Base-by-base conservation (phyloP, 2,888 invertebrate genomes). In the Mesochorus sp. region DNA sequence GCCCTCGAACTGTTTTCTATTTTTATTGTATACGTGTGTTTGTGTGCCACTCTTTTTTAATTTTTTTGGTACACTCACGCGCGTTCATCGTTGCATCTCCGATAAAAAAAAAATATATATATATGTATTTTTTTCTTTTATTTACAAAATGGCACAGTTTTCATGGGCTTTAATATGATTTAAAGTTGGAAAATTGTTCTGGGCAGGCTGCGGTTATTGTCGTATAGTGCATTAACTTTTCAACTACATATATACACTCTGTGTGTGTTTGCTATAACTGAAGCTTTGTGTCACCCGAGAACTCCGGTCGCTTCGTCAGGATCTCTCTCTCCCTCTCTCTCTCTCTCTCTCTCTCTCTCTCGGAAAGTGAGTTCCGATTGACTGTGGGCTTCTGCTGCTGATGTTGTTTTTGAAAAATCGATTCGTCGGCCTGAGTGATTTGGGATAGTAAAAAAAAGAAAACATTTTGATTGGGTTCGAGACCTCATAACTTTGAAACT, bases 1-100 rank as follows among this genome's bases (percentile, higher is more conserved):
- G 42, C 59, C 44, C 44, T 53, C 71, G 53, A 4, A 71, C 37
- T 66, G 72, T 71, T 76, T 72, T 26, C 14, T 34, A 53, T 55
- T 62, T 62, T 51, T 19, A n/a, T 8, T 42, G 0, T 39, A 1
- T 49, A 17, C 3, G 2, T 19, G 3, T 21, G 6, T 34, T 47
- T 31, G 12, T 17, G 14, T 10, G 3, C 19, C 17, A 6, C 17
- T 12, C 6, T 17, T 17, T 44, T 17, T 12, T 44, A 12, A 14
- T 44, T 44, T 44, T 17, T 44, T 44, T 8, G 3, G 12, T 6
- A 12, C 12, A 37, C 8, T 8, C 31, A 31, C 31, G 8, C 8
- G 31, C 8, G 31, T 31, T 31, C 4, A 31, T 31, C 8, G 3
- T 31, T 31, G 8, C 3, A 31, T 31, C 8, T 31, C 8, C 12